A percentile compares a stretch with the other conserved stretches of the same genome.
Evolutionary conservation across 2,888 invertebrate species (phyloP).

Genomic region (Microdon myrmicae): DNA sequence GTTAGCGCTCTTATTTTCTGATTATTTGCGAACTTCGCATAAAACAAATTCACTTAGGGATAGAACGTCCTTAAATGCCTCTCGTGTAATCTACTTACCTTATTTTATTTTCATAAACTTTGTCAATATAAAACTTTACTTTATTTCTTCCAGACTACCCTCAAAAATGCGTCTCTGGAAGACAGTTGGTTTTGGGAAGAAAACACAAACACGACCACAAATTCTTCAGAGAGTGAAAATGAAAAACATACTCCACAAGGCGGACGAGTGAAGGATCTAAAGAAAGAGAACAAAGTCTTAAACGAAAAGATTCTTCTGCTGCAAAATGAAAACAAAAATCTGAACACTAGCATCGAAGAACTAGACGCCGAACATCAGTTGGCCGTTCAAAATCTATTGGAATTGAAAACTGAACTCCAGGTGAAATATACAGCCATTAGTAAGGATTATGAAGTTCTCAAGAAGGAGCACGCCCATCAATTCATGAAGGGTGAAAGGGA

Average conservation of each 20-base stretch:
- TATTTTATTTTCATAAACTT: too few relatives aligned
- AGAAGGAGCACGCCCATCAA: constrained; percentile 56
- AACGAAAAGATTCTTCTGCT: constrained; percentile 67
- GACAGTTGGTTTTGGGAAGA: constrained; percentile 68
- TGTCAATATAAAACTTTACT: too few relatives aligned
- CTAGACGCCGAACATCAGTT: constrained; percentile 78
- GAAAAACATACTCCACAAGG: constrained; percentile 33
- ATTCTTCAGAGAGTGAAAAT: constrained; percentile 47
- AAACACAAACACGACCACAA: constrained; percentile 58
- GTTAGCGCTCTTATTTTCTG: too few relatives aligned
- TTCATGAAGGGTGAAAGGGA: constrained; percentile 58
- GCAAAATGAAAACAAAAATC: constrained; percentile 66
- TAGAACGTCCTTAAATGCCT: too few relatives aligned
- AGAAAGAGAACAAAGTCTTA: constrained; percentile 67
- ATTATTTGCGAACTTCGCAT: too few relatives aligned
- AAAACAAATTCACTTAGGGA: too few relatives aligned
- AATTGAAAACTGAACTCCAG: constrained; percentile 70
- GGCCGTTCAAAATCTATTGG: constrained; percentile 73
- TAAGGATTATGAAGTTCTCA: constrained; percentile 61
- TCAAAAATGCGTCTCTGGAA: constrained; percentile 59
- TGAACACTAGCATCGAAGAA: constrained; percentile 73
- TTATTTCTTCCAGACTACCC: constrained; percentile 53
- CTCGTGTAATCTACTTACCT: too few relatives aligned
- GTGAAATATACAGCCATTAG: constrained; percentile 69
- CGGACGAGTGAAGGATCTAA: constrained; percentile 24